Evolutionary conservation across 2,797 vertebrate genomes (phyloP).

Genomic region (Eospalax fontanierii): DNA sequence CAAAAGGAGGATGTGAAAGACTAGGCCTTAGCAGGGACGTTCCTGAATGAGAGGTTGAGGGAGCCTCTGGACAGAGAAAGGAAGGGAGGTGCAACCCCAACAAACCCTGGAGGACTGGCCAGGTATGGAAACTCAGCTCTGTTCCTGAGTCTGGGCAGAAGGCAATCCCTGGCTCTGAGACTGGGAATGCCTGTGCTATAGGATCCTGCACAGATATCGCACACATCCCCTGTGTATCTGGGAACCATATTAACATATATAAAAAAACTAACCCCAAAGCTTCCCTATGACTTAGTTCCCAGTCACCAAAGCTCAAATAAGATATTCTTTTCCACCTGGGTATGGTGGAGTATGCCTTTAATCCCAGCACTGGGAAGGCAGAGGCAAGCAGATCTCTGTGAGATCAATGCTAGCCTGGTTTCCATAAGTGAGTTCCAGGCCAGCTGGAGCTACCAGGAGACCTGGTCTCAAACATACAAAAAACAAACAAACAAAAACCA

Average conservation of each 20-base stretch:
- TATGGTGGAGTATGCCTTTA: no score
- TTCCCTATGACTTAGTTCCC: neutral
- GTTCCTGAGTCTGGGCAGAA: neutral
- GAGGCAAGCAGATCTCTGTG: no score
- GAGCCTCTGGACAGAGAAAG: neutral
- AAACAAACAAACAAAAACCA: no score
- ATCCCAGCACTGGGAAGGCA: no score
- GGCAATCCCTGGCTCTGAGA: neutral
- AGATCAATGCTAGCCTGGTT: no score
- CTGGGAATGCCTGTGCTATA: neutral
- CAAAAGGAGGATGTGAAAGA: neutral
- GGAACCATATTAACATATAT: conserved; percentile 34
- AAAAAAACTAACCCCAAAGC: neutral
- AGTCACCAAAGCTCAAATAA: conserved; percentile 23
- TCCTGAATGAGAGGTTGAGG: neutral
- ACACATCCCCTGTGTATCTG: neutral
- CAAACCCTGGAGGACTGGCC: neutral
- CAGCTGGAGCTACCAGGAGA: no score
- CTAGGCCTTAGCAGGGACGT: neutral
- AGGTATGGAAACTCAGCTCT: neutral
- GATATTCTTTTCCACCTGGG: neutral
- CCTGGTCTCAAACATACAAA: no score
- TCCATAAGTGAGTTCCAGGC: no score
- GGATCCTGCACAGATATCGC: neutral
- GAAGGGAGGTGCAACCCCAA: neutral